Base-by-base conservation (phyloP, 2,113 vertebrate genomes). In the Salminus brasiliensis region DNA sequence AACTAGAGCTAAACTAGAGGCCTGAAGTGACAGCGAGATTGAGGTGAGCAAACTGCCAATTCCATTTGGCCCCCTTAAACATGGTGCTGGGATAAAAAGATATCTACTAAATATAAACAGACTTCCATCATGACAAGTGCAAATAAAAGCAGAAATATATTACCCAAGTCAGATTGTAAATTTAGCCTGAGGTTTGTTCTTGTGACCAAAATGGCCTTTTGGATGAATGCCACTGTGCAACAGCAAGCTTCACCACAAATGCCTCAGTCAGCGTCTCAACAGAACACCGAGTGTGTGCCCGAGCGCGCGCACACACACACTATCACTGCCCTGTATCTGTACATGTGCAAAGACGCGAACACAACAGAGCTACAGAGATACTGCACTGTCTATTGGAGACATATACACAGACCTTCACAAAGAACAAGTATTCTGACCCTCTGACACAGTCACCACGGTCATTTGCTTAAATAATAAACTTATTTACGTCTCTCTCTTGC, bases 121-220 rank as follows among this genome's bases (percentile, higher is more conserved):
- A 21, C 18, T 16, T 63, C 30, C 60, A 36, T 21, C 25, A 60
- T 16, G 30, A 59, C 21, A 21, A 59, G 23, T 43, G 12, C 21
- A 53, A 81, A 75, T 62, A 60, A 8, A 60, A 23, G 29, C 63
- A 12, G 13, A 43, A 41, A 69, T 29, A 36, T 45, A 53, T 30
- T 30, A 45, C 29, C 75, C 52, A 11, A 53, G 30, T 34, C 68
- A 2, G 0, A 11, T 18, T 16, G 74, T 27, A 72, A 77, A 66
- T 39, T 65, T 74, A 71, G 59, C 60, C 65, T 23, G 59, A 76
- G 76, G 78, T 83, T 85, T 84, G 39, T 62, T 81, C 8, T 32
- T 71, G 52, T 57, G 62, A 85, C 81, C 82, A 87, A 84, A 87
- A 62, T 75, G 12, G n/a, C 36, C 9, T 74, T 81, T 88, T 74